These are phyloP conservation scores for Zoanthus sansibaricus DNA, from an alignment of 92 coral and sea anemone species.

Conservation along the genomic window DNA sequence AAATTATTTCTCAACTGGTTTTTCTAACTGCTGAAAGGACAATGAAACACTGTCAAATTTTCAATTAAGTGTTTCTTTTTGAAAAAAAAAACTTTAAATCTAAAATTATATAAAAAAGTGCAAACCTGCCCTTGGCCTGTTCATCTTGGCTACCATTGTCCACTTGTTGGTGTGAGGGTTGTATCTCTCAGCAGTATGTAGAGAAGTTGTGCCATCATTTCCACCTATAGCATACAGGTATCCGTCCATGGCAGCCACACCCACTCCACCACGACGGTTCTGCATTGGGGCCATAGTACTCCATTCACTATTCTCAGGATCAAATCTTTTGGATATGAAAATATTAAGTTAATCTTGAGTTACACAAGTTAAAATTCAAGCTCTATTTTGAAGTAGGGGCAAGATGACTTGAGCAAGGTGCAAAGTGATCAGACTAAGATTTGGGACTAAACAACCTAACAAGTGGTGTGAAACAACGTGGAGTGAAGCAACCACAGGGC, in stretches of 20 bases:
- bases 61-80: too few species aligned
- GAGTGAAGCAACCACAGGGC: not conserved
- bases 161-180: conserved; percentile 94
- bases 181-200: conserved; percentile 89
- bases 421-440: too few species aligned
- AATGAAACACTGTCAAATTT: too few species aligned
- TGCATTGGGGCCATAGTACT: conserved; percentile 87
- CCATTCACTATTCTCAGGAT: conserved; percentile 90
- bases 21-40: too few species aligned
- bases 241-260: conserved; percentile 86
- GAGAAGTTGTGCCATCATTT: conserved; percentile 89
- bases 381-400: not conserved
- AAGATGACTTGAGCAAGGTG: too few species aligned
- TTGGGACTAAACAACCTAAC: too few species aligned
- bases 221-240: conserved; percentile 98
- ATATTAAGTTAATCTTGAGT: not conserved
- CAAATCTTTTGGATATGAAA: conserved; percentile 68
- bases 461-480: too few species aligned
- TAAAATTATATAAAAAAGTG: not conserved
- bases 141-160: conserved; percentile 88
- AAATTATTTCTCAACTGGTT: too few species aligned
- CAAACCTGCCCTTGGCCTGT: conserved; percentile 94
- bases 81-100: not conserved
- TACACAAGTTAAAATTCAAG: not conserved
- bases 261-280: conserved; percentile 95